Evolutionary conservation across 2,797 vertebrate genomes (phyloP).

Genomic region (Mionectes olivaceus): DNA sequence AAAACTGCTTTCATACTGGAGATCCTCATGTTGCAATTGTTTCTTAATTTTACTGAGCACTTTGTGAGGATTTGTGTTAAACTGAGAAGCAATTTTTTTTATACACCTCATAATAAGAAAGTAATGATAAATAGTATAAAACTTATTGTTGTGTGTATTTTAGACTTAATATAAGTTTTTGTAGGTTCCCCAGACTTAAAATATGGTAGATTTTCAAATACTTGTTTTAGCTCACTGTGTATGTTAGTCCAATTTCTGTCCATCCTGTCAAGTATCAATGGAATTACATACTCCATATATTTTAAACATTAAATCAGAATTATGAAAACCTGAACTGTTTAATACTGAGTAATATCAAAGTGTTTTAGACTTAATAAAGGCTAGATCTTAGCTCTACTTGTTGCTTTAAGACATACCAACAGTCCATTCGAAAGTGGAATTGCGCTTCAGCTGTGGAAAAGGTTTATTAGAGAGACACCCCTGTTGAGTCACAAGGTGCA

Average conservation of each 20-base stretch:
- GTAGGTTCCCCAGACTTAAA: not conserved
- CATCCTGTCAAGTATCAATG: not conserved
- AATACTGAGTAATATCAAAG: not conserved
- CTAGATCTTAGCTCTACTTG: too few relatives aligned
- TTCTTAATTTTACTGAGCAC: not conserved
- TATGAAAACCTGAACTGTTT: not conserved
- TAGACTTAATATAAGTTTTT: not conserved
- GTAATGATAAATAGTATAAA: not conserved
- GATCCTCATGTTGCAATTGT: not conserved
- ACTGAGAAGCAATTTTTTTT: not conserved
- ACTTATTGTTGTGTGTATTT: not conserved
- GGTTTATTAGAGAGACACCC: not conserved
- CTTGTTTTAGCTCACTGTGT: not conserved
- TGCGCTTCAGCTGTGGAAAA: not conserved
- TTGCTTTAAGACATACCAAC: not conserved
- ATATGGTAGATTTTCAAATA: not conserved
- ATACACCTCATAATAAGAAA: not conserved
- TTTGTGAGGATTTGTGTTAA: not conserved
- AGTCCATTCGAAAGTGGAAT: not conserved
- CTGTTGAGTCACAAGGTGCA: not conserved
- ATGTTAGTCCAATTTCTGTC: not conserved
- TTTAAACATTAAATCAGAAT: not conserved
- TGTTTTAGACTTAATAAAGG: not conserved
- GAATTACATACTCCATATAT: not conserved
- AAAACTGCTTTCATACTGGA: not conserved